Conservation (phyloP, 2,888 invertebrate genomes). For the Cryptocephalus primarius region DNA sequence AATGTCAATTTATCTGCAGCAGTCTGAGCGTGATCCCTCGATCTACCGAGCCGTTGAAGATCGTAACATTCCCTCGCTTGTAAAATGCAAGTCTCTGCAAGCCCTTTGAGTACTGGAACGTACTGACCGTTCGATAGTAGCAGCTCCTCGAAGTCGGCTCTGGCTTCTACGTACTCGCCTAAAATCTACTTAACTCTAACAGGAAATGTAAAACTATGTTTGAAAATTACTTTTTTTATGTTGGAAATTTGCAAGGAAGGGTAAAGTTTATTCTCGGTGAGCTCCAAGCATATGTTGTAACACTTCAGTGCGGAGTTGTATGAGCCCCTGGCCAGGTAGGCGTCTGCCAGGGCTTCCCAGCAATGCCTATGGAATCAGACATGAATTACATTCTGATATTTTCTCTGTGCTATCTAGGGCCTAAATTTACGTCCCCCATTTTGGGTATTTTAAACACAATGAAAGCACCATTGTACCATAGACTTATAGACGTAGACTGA, state of each 20-base stretch:
- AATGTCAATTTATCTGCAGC: conserved; percentile 47
- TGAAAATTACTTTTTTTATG: conserved; percentile 46
- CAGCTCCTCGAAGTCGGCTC: conserved; percentile 53
- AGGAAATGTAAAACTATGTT: neutral
- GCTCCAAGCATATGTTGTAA: conserved; percentile 63
- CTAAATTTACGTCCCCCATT: no score
- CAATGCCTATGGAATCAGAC: conserved; percentile 40
- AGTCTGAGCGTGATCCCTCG: conserved; percentile 60
- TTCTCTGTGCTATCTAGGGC: no score
- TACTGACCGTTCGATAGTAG: conserved; percentile 46
- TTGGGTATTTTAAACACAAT: no score
- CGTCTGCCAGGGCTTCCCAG: conserved; percentile 87
- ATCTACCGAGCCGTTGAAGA: conserved; percentile 60
- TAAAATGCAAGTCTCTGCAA: conserved; percentile 68
- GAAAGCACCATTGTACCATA: no score
- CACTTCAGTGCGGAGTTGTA: conserved; percentile 80
- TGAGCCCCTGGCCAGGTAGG: conserved; percentile 82
- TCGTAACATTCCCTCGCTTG: conserved; percentile 54
- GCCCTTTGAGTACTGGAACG: conserved; percentile 66
- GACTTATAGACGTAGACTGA: no score
- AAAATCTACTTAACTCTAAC: conserved; percentile 34
- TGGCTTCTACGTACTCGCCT: conserved; percentile 63
- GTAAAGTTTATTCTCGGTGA: conserved; percentile 55
- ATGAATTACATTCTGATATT: no score
- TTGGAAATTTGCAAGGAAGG: conserved; percentile 66